These are phyloP conservation scores for Thecocarcelia acutangulata DNA, from an alignment of 2,888 invertebrate genomes.

Conservation along the genomic window DNA sequence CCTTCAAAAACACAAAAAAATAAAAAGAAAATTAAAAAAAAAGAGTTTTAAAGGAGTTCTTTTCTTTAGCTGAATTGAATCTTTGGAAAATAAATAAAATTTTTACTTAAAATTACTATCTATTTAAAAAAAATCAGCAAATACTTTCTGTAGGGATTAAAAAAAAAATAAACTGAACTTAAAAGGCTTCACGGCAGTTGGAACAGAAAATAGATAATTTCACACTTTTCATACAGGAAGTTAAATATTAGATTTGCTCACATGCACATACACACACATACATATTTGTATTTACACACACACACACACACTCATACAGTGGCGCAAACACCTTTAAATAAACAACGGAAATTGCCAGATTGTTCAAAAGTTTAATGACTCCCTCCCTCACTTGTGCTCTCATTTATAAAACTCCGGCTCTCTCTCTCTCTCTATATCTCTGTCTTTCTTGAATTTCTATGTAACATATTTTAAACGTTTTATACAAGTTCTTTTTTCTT, in stretches of 20 bases:
- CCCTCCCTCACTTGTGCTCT: conserved; percentile 32
- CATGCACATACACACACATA: conserved; percentile 3
- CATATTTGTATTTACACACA: background rate
- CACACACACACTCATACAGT: background rate
- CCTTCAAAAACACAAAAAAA: conserved; percentile 51
- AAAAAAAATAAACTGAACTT: background rate
- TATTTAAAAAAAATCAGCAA: no score
- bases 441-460: background rate
- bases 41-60: conserved; percentile 34
- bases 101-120: no score
- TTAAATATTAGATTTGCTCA: conserved; percentile 34
- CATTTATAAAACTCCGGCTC: background rate
- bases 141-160: background rate
- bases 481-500: background rate
- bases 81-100: conserved; percentile 27
- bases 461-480: conserved; percentile 3
- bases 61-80: conserved; percentile 27
- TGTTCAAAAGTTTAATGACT: conserved; percentile 57
- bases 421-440: background rate
- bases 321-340: background rate
- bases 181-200: no score
- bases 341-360: conserved; percentile 55
- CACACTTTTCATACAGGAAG: conserved; percentile 55
- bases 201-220: background rate
- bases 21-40: background rate